Base-by-base conservation (phyloP, 2,888 invertebrate species). In the Bellardia pandia region DNA sequence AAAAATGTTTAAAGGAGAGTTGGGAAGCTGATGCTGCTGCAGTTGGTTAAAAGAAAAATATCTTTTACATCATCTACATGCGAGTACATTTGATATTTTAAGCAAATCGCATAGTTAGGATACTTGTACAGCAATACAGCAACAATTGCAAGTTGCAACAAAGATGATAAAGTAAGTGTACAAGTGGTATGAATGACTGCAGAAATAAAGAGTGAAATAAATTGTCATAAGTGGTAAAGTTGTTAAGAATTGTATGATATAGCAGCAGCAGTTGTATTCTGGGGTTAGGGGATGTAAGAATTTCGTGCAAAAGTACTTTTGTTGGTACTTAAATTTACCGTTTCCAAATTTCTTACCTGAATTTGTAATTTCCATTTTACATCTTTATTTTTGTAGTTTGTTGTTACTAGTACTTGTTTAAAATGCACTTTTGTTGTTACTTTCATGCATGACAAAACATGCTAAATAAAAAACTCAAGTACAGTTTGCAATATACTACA, bases 181-280 rank as follows among this genome's bases (percentile, higher is more conserved):
- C 30, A 58, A 51, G 68, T 48, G 68, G 33, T 48, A 75, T 82
- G 48, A 82, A 75, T 69, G 62, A 69, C 40, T 56, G 60, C 60
- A 78, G 56, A n/a, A 81, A 48, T 82, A 85, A 76, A 84, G 69
- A 74, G 62, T 6, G 78, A 77, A 69, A 80, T 74, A 74, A 82
- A 84, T 72, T 81, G 76, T 62, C 68, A 81, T 72, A 79, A 88
- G 85, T 85, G 74, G 33, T 68, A 62, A 66, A 69, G 64, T 48
- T 14, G 33, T 33, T 37, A 64, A 40, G 33, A 72, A 48, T 53
- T 64, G n/a, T 23, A 16, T 23, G 23, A 23, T 9, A 9, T 56
- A 2, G 6, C 23, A 1, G 5, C 6, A n/a, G 45, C 9, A 45
- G 51, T 5, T n/a, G 51, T 51, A 45, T 9, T 45, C 6, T 37